Evolutionary conservation across 2,888 invertebrate species (phyloP), one percentile per base, ranked within the genome.

Genomic region (Tipula vernalis): DNA sequence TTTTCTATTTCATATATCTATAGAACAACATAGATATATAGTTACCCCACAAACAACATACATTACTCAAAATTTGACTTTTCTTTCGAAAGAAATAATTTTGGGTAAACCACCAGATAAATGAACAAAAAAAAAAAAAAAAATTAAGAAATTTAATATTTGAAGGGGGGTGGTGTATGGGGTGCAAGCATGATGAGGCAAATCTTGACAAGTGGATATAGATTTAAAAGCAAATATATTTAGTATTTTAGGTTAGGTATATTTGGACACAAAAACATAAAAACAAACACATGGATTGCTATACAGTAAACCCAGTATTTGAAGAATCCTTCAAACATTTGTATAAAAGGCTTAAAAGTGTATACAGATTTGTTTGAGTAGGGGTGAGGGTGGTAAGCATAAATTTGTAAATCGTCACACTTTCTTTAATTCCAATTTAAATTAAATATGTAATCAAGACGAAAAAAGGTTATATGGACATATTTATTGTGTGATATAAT

Each of bases 391-490:
- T 10, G 71, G 10, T 4, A 71, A 71, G 28, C 18, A 71, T 71
- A 71, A 71, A 71, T 71, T 71, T 71, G 71, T 71, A 71, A 71
- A 71, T 71, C 71, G 71, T 71, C 71, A 71, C 71, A 71, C 71
- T 71, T 71, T 71, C 71, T 71, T 71, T 71, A 71, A 71, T 71
- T 71, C 71, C 71, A 71, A 71, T 71, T 71, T 71, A 71, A 71
- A 28, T 71, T 71, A 71, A 71, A 71, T 71, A 71, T 71, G 71
- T 71, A 28, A 71, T 71, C 71, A 71, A 71, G 71, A 71, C 71
- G 71, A 71, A 71, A 71, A 71, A 71, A 71, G 71, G 71, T 71
- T 71, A 71, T 71, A 57, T 57, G 28, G 0, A 28, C 28, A 71
- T 71, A 10, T 57, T 6, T 71, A 12, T 57, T 71, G 71, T 71